Conservation (phyloP, 2,888 invertebrate species). For the Coleophora deauratella region DNA sequence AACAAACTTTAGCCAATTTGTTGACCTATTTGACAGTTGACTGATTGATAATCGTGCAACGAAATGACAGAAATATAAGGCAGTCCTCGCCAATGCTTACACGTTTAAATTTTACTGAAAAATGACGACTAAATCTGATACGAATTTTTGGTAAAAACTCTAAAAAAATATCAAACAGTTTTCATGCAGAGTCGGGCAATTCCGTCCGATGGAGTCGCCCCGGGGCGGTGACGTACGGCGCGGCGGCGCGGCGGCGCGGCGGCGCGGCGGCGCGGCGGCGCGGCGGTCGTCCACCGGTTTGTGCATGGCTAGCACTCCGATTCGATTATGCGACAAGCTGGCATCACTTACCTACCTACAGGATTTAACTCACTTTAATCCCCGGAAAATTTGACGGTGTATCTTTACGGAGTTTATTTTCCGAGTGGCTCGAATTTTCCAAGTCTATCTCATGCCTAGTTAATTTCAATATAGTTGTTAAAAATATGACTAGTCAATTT, state of each 20-base stretch:
- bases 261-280: not conserved
- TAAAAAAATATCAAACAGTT: constrained; percentile 8
- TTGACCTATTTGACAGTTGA: no score
- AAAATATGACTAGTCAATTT: no score
- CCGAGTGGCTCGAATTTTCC: not conserved
- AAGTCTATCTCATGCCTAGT: no score
- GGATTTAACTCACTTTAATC: constrained; percentile 14
- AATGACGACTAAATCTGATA: not conserved
- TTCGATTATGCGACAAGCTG: constrained; percentile 25
- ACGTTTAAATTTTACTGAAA: no score
- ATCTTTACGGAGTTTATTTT: not conserved
- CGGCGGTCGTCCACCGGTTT: constrained; percentile 25
- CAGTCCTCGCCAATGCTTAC: no score
- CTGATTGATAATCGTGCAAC: no score
- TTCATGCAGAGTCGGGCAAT: constrained; percentile 21
- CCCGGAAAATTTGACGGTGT: constrained; percentile 5
- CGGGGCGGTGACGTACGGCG: not conserved
- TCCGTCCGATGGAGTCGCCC: constrained; percentile 14
- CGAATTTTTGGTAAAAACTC: not conserved
- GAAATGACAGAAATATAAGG: no score
- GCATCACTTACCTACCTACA: constrained; percentile 17
- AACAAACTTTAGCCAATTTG: no score
- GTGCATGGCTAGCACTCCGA: constrained; percentile 30
- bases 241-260: not conserved
- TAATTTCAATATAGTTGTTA: not conserved